phyloP scores from a whole-genome alignment of 2,113 vertebrate species.

The Thamnaconus septentrionalis region DNA sequence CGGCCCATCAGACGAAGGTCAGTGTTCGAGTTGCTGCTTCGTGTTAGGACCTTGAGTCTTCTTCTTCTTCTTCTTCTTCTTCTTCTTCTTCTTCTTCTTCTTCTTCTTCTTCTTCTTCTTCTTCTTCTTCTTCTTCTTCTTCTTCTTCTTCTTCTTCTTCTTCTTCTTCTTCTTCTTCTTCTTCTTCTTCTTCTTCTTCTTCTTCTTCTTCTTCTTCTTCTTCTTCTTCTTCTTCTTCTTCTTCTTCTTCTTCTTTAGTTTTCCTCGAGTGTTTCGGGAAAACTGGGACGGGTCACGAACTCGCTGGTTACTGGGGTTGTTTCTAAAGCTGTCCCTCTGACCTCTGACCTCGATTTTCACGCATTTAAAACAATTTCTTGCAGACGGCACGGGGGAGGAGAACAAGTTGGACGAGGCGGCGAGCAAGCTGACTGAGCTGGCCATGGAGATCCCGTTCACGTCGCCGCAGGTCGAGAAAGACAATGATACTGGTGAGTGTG shows the following conservation, averaged over 20 bases:
- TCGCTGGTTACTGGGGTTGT: not conserved
- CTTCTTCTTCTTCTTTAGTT: not conserved
- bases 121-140: too few species aligned
- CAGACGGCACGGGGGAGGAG: not conserved
- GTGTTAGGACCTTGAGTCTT: too few species aligned
- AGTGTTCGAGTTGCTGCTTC: not conserved
- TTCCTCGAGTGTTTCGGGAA: not conserved
- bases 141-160: too few species aligned
- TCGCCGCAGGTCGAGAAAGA: slow-evolving; percentile 19
- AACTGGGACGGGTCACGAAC: not conserved
- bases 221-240: too few species aligned
- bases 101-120: not conserved
- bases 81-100: rapidly evolving
- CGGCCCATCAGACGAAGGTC: rapidly evolving
- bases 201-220: too few species aligned
- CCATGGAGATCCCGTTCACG: slow-evolving; percentile 39
- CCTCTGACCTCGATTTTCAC: too few species aligned
- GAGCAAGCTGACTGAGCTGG: slow-evolving; percentile 40
- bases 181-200: too few species aligned
- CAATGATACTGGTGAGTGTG: slow-evolving; percentile 26
- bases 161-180: too few species aligned
- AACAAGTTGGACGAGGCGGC: slow-evolving; percentile 17
- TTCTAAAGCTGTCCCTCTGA: too few species aligned
- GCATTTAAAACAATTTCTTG: not conserved
- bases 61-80: not conserved